phyloP scores from a whole-genome alignment of 2,113 vertebrate genomes.

The human (Homo sapiens) region DNA sequence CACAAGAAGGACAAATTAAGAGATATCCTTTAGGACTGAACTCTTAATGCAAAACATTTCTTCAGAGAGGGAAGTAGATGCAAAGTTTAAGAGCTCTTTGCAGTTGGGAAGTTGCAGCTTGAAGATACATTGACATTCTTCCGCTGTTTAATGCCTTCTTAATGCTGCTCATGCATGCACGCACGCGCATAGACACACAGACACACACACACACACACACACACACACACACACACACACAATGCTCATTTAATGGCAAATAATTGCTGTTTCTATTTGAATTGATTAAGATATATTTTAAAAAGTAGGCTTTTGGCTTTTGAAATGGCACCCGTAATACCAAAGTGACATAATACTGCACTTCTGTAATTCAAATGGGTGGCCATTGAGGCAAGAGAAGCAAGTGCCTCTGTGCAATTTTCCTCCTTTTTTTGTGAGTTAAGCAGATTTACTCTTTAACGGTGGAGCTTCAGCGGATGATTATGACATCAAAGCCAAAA shows the following conservation, averaged over 20 bases:
- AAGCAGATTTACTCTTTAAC: slow-evolving; percentile 86
- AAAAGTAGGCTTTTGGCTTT: slow-evolving; percentile 72
- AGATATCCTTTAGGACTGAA: slow-evolving; percentile 29
- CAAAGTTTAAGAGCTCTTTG: slow-evolving; percentile 52
- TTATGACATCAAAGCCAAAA: slow-evolving; percentile 87
- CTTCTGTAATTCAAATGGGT: slow-evolving; percentile 73
- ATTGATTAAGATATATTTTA: slow-evolving; percentile 78
- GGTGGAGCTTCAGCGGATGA: slow-evolving; percentile 82
- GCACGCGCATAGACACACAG: not conserved
- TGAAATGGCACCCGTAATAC: slow-evolving; percentile 66
- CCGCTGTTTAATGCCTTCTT: slow-evolving; percentile 54
- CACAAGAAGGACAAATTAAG: not conserved
- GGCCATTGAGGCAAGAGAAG: slow-evolving; percentile 63
- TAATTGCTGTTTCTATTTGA: slow-evolving; percentile 71
- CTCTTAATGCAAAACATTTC: slow-evolving; percentile 52
- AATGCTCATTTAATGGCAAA: slow-evolving; percentile 68
- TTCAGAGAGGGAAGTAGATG: slow-evolving; percentile 54
- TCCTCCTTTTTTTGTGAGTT: slow-evolving; percentile 65
- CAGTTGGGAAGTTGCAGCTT: slow-evolving; percentile 49
- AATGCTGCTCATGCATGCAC: slow-evolving; percentile 15
- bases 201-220: slow-evolving; percentile 58
- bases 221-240: slow-evolving; percentile 33
- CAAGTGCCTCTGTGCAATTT: slow-evolving; percentile 46
- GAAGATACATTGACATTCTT: slow-evolving; percentile 51
- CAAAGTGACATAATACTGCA: slow-evolving; percentile 66